These are phyloP conservation scores for Theonella swinhoei DNA, from an alignment of 37 sponge, comb jelly and placozoan species.

Conservation along the genomic window DNA sequence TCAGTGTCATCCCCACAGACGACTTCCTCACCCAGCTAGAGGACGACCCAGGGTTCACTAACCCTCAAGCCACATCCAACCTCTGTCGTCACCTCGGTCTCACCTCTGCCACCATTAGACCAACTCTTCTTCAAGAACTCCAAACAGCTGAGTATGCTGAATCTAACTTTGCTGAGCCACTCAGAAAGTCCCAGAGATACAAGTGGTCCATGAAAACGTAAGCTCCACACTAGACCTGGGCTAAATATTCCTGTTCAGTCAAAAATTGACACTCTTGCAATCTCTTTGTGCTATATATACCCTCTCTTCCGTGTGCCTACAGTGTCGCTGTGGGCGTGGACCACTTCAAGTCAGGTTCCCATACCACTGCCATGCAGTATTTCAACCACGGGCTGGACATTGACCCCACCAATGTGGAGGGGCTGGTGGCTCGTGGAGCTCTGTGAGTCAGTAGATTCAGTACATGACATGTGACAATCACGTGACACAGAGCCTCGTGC, in stretches of 20 bases:
- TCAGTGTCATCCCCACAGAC: neutral
- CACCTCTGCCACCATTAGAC: neutral
- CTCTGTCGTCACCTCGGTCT: conserved; percentile 53
- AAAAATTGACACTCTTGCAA: too few relatives aligned
- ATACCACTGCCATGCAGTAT: conserved; percentile 49
- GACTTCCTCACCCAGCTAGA: conserved; percentile 41
- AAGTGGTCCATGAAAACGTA: conserved; percentile 83
- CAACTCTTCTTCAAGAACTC: conserved; percentile 22
- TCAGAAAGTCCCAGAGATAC: conserved; percentile 61
- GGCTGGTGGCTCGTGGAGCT: conserved; percentile 83
- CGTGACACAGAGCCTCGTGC: too few relatives aligned
- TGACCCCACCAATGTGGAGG: conserved; percentile 76
- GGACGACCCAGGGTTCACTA: conserved; percentile 57
- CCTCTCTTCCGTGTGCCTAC: neutral
- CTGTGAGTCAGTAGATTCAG: conserved; percentile 43
- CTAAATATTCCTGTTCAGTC: too few relatives aligned
- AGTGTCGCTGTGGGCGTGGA: conserved; percentile 76
- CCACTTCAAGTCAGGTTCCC: conserved; percentile 64
- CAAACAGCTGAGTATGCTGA: conserved; percentile 23
- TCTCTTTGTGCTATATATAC: too few relatives aligned
- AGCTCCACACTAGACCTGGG: neutral
- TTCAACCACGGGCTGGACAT: conserved; percentile 80
- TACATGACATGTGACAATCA: neutral
- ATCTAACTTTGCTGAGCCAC: conserved; percentile 45
- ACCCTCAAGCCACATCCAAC: conserved; percentile 66